phyloP scores from a whole-genome alignment of 2,113 vertebrate species.

The Copsychus sechellarum region DNA sequence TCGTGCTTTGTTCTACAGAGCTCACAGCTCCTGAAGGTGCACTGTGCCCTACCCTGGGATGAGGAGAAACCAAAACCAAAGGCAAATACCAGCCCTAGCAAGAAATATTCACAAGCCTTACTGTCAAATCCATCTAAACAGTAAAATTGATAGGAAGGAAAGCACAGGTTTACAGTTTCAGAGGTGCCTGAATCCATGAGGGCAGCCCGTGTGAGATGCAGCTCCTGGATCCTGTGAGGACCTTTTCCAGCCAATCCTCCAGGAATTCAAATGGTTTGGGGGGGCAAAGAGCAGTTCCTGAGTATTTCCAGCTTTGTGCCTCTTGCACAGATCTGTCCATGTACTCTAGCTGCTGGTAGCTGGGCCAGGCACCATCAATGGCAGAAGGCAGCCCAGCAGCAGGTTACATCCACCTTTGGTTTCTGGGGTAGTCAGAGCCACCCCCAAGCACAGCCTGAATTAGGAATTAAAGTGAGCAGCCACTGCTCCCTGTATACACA shows the following conservation, averaged over 20 bases:
- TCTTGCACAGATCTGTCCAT: background rate
- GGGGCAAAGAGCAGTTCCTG: background rate
- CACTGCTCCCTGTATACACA: background rate
- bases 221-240: background rate
- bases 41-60: background rate
- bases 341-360: background rate
- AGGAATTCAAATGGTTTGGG: background rate
- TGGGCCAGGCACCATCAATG: background rate
- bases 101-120: background rate
- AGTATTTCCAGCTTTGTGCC: background rate
- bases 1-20: background rate
- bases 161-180: background rate
- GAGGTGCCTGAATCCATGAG: background rate
- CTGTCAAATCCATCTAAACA: background rate
- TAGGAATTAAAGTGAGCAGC: background rate
- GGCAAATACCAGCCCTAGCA: background rate
- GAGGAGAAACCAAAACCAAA: background rate
- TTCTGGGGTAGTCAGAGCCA: background rate
- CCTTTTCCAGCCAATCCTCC: background rate
- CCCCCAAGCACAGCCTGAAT: background rate
- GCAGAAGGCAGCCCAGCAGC: background rate
- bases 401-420: background rate
- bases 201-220: background rate
- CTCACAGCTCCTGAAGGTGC: background rate
- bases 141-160: background rate